A percentile compares a stretch with the other conserved stretches of the same genome.
Evolutionary conservation across 2,888 invertebrate genomes (phyloP).

Genomic region (Micropterix aruncella): DNA sequence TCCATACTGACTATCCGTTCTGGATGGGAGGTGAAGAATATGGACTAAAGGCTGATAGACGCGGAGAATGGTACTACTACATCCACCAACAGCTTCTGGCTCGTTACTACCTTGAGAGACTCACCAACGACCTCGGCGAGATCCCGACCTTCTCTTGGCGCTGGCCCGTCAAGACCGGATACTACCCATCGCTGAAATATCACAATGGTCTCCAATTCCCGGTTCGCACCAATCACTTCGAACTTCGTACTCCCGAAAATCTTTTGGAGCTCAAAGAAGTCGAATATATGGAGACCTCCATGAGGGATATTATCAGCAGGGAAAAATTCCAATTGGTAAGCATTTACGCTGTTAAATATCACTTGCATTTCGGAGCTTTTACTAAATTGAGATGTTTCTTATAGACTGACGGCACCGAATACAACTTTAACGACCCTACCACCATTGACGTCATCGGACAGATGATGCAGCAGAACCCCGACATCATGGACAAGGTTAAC

Average conservation of each 20-base stretch:
- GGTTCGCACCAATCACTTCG: slow-evolving; percentile 33
- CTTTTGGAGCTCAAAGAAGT: slow-evolving; percentile 14
- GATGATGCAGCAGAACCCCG: slow-evolving; percentile 34
- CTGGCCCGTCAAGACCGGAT: slow-evolving; percentile 28
- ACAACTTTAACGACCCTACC: slow-evolving; percentile 48
- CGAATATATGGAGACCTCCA: slow-evolving; percentile 33
- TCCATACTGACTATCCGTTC: slow-evolving; percentile 47
- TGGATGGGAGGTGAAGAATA: slow-evolving; percentile 42
- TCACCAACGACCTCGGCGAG: slow-evolving; percentile 45
- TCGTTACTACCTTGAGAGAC: slow-evolving; percentile 56
- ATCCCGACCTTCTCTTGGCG: slow-evolving; percentile 37
- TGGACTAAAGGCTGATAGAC: slow-evolving; percentile 36
- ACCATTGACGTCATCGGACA: slow-evolving; percentile 53
- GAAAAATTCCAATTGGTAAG: slow-evolving; percentile 28
- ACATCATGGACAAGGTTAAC: slow-evolving; percentile 46
- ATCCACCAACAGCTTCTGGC: slow-evolving; percentile 52
- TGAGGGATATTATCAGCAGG: slow-evolving; percentile 32
- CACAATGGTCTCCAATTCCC: slow-evolving; percentile 47
- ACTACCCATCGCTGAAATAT: slow-evolving; percentile 36
- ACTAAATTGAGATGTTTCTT: too few species aligned
- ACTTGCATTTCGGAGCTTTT: too few species aligned
- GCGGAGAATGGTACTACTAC: slow-evolving; percentile 51
- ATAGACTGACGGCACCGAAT: slow-evolving; percentile 39
- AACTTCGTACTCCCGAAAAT: slow-evolving; percentile 14
- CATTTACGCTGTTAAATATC: slow-evolving; percentile 11